Conservation (phyloP, 2,888 invertebrate species). For the Crioceris asparagi region DNA sequence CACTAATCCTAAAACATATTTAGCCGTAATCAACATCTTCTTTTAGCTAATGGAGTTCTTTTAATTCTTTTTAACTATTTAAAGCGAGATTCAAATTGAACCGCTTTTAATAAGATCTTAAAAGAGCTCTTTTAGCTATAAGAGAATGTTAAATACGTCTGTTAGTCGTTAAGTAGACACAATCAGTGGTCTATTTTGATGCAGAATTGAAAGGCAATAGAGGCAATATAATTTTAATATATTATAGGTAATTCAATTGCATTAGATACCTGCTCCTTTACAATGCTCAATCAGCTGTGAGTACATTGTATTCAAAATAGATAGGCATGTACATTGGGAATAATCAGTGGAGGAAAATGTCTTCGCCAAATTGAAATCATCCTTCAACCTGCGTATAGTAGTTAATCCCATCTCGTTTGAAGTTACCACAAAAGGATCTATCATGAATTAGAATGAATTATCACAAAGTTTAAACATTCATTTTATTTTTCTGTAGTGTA, state of each 20-base stretch:
- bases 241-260: not conserved
- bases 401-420: conserved; percentile 12
- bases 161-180: no score
- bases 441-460: no score
- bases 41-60: no score
- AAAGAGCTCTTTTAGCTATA: no score
- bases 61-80: no score
- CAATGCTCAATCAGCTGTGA: conserved; percentile 50
- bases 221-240: not conserved
- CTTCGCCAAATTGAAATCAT: conserved; percentile 27
- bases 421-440: no score
- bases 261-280: conserved; percentile 48
- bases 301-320: conserved; percentile 47
- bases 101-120: no score
- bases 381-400: conserved; percentile 24
- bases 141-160: no score
- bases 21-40: no score
- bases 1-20: conserved; percentile 20
- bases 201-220: not conserved
- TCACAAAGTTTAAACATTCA: no score
- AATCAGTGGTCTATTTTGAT: not conserved
- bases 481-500: no score
- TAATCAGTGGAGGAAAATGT: conserved; percentile 44
- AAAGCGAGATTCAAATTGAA: no score
- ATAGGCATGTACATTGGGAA: conserved; percentile 46